A percentile compares a stretch with the other conserved stretches of the same genome.
phyloP scores from a whole-genome alignment of 2,113 vertebrate genomes.

The Shinisaurus crocodilurus region DNA sequence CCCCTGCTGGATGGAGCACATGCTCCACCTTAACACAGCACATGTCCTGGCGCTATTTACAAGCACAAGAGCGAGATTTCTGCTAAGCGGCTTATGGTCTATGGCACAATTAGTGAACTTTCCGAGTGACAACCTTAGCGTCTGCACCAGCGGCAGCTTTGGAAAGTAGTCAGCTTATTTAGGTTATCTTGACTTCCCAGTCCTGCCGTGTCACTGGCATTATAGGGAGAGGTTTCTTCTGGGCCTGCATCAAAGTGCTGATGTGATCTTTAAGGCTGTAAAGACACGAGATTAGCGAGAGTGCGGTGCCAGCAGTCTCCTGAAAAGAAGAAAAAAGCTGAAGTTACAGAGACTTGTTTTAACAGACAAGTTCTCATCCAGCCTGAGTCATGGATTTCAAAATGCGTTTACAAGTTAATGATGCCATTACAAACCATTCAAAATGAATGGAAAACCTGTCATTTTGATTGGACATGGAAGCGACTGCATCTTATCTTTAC shows the following conservation, averaged over 20 bases:
- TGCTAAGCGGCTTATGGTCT: neutral
- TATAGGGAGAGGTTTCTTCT: neutral
- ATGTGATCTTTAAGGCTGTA: conserved; percentile 28
- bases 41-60: neutral
- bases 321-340: neutral
- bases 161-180: accelerated
- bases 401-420: no score
- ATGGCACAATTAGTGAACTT: no score
- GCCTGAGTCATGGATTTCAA: neutral
- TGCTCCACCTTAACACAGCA: no score
- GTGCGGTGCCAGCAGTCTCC: neutral
- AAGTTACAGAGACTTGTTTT: neutral
- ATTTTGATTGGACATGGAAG: neutral
- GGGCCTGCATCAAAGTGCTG: neutral
- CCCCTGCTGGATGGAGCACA: neutral
- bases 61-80: neutral
- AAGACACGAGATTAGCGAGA: neutral
- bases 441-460: neutral
- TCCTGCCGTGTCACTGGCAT: accelerated
- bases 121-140: neutral
- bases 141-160: neutral
- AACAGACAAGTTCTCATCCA: neutral
- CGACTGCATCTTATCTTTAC: no score
- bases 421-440: neutral
- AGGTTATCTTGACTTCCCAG: neutral